phyloP scores from a whole-genome alignment of 2,888 invertebrate species.

The Limnephilus rhombicus region DNA sequence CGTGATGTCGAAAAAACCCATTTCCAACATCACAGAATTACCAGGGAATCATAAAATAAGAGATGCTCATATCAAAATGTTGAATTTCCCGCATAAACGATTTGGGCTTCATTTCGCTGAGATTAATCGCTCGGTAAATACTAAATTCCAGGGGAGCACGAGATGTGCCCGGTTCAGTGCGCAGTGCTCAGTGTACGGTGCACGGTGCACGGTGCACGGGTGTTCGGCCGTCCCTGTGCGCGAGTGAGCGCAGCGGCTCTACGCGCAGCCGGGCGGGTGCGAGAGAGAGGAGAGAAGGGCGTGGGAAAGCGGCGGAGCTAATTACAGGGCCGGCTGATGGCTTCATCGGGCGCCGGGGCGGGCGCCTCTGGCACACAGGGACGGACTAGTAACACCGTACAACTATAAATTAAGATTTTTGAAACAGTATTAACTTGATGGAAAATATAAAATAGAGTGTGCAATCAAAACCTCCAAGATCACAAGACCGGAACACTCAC shows the following conservation, averaged over 20 bases:
- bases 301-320: slow-evolving; percentile 61
- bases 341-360: slow-evolving; percentile 69
- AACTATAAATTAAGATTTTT: neutral
- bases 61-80: slow-evolving; percentile 11
- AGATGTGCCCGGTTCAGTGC: neutral
- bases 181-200: neutral
- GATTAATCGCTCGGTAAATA: slow-evolving; percentile 42
- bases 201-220: neutral
- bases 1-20: neutral
- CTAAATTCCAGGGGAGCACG: slow-evolving; percentile 14
- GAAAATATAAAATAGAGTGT: too few species aligned
- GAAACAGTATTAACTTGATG: too few species aligned
- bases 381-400: neutral
- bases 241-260: slow-evolving; percentile 61
- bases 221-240: slow-evolving; percentile 15
- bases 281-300: slow-evolving; percentile 56
- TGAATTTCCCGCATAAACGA: slow-evolving; percentile 23
- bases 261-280: slow-evolving; percentile 25
- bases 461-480: too few species aligned
- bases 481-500: too few species aligned
- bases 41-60: slow-evolving; percentile 16
- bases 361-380: slow-evolving; percentile 58
- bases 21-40: neutral
- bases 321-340: slow-evolving; percentile 68
- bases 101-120: slow-evolving; percentile 28